phyloP scores from a whole-genome alignment of 2,888 invertebrate genomes.

The Clepsis dumicolana region DNA sequence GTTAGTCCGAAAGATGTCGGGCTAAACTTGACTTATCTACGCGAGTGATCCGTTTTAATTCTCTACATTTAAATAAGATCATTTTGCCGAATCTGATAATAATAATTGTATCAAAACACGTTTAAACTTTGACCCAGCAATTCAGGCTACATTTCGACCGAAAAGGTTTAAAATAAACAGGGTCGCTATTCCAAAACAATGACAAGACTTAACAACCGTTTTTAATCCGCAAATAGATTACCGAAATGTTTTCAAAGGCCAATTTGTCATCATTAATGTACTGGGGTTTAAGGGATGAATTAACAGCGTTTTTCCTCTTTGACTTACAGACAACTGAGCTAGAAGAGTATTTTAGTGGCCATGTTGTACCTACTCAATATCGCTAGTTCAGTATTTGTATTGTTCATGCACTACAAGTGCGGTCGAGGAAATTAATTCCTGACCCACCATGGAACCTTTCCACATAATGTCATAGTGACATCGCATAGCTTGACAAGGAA shows the following conservation, averaged over 20 bases:
- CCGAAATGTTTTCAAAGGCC: constrained; percentile 69
- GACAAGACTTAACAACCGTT: constrained; percentile 60
- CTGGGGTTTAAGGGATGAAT: constrained; percentile 40
- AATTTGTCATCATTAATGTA: constrained; percentile 68
- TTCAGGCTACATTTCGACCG: constrained; percentile 21
- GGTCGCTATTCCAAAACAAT: constrained; percentile 46
- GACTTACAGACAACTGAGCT: background rate
- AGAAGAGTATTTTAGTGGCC: too few relatives aligned
- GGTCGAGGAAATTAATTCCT: too few relatives aligned
- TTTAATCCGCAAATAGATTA: constrained; percentile 73
- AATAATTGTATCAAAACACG: constrained; percentile 7
- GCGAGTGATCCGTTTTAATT: too few relatives aligned
- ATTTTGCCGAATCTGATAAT: background rate
- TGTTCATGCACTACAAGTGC: too few relatives aligned
- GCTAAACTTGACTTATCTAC: background rate
- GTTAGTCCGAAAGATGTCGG: too few relatives aligned
- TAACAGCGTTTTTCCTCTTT: constrained; percentile 46
- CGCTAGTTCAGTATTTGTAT: too few relatives aligned
- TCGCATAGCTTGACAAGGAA: too few relatives aligned
- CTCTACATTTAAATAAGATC: too few relatives aligned
- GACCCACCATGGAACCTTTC: too few relatives aligned
- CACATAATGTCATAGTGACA: too few relatives aligned
- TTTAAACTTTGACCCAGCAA: constrained; percentile 29
- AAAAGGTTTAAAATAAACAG: constrained; percentile 34
- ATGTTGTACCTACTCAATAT: too few relatives aligned